Conservation (phyloP, 2,797 vertebrate genomes). For the Gymnocypris eckloni region DNA sequence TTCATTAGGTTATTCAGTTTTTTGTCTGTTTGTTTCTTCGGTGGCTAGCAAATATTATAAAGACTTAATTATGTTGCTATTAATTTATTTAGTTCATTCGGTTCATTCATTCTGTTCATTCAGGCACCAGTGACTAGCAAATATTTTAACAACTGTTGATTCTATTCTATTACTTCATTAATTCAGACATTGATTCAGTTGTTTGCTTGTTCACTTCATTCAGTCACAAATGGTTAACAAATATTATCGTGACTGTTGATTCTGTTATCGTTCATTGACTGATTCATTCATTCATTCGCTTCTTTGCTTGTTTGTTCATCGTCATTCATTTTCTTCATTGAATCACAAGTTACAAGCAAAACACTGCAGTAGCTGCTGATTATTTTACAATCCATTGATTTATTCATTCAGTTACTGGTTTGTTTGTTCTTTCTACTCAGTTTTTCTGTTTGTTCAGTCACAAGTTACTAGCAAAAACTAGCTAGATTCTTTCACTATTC, state of each 20-base stretch:
- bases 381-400: background rate
- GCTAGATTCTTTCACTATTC: too few relatives aligned
- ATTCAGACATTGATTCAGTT: background rate
- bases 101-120: background rate
- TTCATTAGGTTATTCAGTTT: background rate
- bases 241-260: background rate
- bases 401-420: background rate
- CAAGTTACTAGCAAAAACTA: background rate
- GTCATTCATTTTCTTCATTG: background rate
- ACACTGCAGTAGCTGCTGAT: background rate
- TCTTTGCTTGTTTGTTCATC: background rate
- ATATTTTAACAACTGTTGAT: background rate
- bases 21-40: background rate
- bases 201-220: background rate
- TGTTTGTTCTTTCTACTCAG: background rate
- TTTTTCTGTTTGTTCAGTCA: background rate
- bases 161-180: background rate
- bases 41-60: background rate
- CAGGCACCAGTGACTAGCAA: background rate
- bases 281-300: background rate
- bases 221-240: constrained; percentile 1
- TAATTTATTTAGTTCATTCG: background rate
- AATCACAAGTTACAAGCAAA: background rate
- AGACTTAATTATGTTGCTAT: background rate
- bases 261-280: background rate